Percentiles rank a stretch among this genome's conserved stretches.
phyloP scores from a whole-genome alignment of 2,888 invertebrate species.

The Yponomeuta plumbellus region DNA sequence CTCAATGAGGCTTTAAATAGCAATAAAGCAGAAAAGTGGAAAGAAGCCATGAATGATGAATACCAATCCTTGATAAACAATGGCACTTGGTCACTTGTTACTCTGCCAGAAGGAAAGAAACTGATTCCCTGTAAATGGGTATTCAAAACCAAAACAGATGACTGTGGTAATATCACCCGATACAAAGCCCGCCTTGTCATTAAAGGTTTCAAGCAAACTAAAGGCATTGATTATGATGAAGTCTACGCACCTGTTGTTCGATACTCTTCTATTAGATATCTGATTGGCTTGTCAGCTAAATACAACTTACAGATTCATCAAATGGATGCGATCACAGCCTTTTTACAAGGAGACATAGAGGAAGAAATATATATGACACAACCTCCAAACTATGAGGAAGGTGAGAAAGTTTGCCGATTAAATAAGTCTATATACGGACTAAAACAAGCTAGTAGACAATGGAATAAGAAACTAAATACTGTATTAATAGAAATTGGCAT shows the following conservation, averaged over 20 bases:
- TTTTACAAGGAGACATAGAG: constrained; percentile 16
- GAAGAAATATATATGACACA: constrained; percentile 16
- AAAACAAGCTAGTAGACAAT: too few species aligned
- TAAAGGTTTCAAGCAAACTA: constrained; percentile 13
- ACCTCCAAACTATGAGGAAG: constrained; percentile 10
- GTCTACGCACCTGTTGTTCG: constrained; percentile 17
- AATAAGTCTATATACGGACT: constrained; percentile 14
- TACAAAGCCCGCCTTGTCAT: constrained; percentile 9
- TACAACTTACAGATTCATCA: constrained; percentile 15
- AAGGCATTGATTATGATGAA: constrained; percentile 15
- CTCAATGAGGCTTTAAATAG: constrained; percentile 9
- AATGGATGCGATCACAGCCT: constrained; percentile 12
- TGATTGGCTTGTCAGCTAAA: constrained; percentile 9
- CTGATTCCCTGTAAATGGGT: constrained; percentile 12
- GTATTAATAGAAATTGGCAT: constrained; percentile 6
- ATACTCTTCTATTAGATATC: constrained; percentile 11
- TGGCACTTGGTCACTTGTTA: constrained; percentile 11
- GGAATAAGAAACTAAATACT: constrained; percentile 11
- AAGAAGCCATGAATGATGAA: constrained; percentile 14
- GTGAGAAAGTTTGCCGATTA: constrained; percentile 9
- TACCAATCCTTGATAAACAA: constrained; percentile 14
- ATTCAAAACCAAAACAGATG: constrained; percentile 12
- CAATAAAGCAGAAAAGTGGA: constrained; percentile 14
- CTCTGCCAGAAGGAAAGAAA: constrained; percentile 12
- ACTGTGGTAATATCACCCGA: constrained; percentile 1